Evolutionary conservation across 2,888 invertebrate genomes (phyloP), one percentile per base, ranked within the genome.

Genomic region (Cephus pygmeus): DNA sequence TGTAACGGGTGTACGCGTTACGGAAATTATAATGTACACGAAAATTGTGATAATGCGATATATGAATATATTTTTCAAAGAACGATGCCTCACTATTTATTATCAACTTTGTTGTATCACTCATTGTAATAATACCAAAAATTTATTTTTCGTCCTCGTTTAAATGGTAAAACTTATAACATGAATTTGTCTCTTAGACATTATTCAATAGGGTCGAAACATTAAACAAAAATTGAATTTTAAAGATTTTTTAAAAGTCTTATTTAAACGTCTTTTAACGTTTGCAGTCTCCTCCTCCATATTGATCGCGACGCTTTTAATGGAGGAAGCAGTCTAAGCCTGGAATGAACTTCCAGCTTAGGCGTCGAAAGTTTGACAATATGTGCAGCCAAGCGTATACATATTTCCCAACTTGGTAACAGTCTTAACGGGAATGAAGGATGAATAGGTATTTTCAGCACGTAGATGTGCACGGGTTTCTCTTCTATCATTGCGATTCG

Each of bases 31-130:
- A 82, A 78, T 85, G 83, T 88, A 83, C 76, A 82, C 75, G 76
- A 82, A 80, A 81, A 84, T 83, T 86, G 85, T 88, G 87, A 87
- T 87, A 86, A 76, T 73, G 79, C 74, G 79, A 81, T 81, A 82
- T 78, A 82, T 79, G 82, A 85, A 87, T 87, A 86, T 87, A 87
- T 87, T 88, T 87, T 87, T 87, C 75, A 81, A 75, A 76, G 80
- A 81, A 74, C 11, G 30, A 36, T 34, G 34, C 30, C 35, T 36
- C 11, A 15, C 9, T 74, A 73, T 40, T 40, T 75, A 56, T 56
- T 56, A 56, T 56, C 2, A 56, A 56, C 56, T 56, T 23, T 23
- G 9, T 56, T 56, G 23, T 23, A 56, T 56, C 56, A 6, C 9
- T 56, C 6, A 23, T 56, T 23, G 56, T 56, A 56, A 40, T 40